These are phyloP conservation scores for Tribolium madens DNA, from an alignment of 1,140 invertebrate genomes.

Conservation along the genomic window DNA sequence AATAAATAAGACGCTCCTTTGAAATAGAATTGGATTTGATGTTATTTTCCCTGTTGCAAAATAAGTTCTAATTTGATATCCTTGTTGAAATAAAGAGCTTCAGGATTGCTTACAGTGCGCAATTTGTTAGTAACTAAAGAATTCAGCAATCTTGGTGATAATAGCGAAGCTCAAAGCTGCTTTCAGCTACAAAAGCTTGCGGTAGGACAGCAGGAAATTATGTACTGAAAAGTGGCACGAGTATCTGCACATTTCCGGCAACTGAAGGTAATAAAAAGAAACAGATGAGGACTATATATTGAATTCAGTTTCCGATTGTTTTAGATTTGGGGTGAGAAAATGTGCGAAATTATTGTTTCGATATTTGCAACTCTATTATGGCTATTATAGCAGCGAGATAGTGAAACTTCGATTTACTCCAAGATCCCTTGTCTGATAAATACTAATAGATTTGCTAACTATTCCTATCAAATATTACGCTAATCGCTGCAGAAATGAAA, in stretches of 20 bases:
- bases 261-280: background rate
- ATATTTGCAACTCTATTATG: constrained; percentile 4
- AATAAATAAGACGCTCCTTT: constrained; percentile 25
- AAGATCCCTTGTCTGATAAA: constrained; percentile 3
- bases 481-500: background rate
- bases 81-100: background rate
- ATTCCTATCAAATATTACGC: constrained; percentile 8
- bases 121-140: too few relatives aligned
- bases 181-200: too few relatives aligned
- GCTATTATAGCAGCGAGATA: background rate
- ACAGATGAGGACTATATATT: background rate
- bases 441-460: constrained; percentile 11
- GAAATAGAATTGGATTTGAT: constrained; percentile 17
- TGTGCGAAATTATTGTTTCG: background rate
- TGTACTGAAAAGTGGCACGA: background rate
- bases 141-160: too few relatives aligned
- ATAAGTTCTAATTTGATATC: background rate
- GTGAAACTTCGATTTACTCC: background rate
- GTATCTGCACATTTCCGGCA: background rate
- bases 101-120: too few relatives aligned
- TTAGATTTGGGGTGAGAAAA: background rate
- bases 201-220: constrained; percentile 5
- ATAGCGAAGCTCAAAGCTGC: too few relatives aligned
- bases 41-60: constrained; percentile 7
- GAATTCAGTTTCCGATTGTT: background rate